A percentile compares a stretch with the other conserved stretches of the same genome.
phyloP scores from a whole-genome alignment of 2,113 vertebrate genomes.

The Hippocampus barbouri region DNA sequence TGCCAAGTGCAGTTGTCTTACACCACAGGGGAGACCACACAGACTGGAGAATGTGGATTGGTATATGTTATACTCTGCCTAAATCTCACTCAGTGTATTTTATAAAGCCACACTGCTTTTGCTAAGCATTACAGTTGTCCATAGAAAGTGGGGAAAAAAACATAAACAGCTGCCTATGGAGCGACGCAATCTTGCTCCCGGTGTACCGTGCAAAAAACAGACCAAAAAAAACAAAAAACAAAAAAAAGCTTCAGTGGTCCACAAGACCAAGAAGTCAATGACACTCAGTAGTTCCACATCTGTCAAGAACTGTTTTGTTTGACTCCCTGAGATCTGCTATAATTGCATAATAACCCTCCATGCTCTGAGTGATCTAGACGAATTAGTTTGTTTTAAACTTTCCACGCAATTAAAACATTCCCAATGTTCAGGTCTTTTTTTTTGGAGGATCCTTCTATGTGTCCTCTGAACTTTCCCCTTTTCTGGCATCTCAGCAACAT shows the following conservation, averaged over 20 bases:
- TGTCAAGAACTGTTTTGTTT: not conserved
- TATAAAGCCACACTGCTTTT: conserved; percentile 37
- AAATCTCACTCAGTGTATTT: conserved; percentile 28
- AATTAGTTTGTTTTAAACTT: conserved; percentile 17
- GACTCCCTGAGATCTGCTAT: conserved; percentile 12
- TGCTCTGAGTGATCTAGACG: not conserved
- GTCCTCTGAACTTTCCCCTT: conserved; percentile 18
- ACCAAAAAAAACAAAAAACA: not conserved
- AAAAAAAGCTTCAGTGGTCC: not conserved
- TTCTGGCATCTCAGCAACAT: conserved; percentile 40
- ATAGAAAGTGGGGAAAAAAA: conserved; percentile 8
- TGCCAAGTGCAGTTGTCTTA: conserved; percentile 40
- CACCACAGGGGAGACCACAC: conserved; percentile 53
- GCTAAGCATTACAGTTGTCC: conserved; percentile 13
- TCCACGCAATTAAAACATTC: conserved; percentile 32
- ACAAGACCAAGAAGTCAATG: not conserved
- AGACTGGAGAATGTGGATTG: conserved; percentile 31
- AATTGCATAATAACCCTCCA: conserved; percentile 15
- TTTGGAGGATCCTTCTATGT: conserved; percentile 15
- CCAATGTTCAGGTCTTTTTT: not conserved
- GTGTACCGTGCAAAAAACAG: not conserved
- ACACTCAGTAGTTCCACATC: conserved; percentile 4
- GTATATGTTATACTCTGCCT: conserved; percentile 23
- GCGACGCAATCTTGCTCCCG: not conserved
- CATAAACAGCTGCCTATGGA: conserved; percentile 5